These are phyloP conservation scores for Synergus japonicus DNA, from an alignment of 2,888 invertebrate species.

Conservation along the genomic window DNA sequence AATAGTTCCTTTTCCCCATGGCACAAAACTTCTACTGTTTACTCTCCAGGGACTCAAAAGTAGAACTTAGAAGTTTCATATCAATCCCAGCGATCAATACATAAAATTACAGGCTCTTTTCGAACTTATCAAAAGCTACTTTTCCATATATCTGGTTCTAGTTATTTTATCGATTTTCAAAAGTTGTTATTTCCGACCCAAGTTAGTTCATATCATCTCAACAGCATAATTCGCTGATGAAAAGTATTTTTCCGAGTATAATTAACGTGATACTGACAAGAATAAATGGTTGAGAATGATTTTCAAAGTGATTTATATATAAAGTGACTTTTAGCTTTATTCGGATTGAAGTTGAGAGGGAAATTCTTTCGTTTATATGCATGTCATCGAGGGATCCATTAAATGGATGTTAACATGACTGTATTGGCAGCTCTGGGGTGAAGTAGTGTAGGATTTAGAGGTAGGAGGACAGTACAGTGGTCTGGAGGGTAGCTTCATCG, in stretches of 20 bases:
- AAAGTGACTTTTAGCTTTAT: conserved; percentile 23
- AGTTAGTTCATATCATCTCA: too few species aligned
- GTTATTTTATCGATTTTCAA: too few species aligned
- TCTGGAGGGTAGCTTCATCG: conserved; percentile 59
- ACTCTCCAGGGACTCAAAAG: too few species aligned
- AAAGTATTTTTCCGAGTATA: not conserved
- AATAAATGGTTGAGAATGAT: not conserved
- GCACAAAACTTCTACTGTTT: too few species aligned
- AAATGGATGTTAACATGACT: conserved; percentile 49
- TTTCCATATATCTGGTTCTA: too few species aligned
- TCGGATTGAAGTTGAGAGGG: not conserved
- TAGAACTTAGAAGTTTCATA: too few species aligned
- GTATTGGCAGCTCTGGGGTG: conserved; percentile 18
- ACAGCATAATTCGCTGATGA: not conserved
- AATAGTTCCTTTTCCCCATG: too few species aligned
- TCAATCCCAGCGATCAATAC: too few species aligned
- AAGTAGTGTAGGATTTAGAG: conserved; percentile 20
- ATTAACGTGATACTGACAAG: not conserved
- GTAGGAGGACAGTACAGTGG: conserved; percentile 19
- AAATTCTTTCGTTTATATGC: conserved; percentile 15
- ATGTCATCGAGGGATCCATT: conserved; percentile 47
- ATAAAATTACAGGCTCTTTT: too few species aligned
- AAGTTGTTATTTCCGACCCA: too few species aligned
- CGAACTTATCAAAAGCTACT: too few species aligned
- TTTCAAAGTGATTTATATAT: not conserved